These are phyloP conservation scores for Lampropteryx suffumata DNA, from an alignment of 2,888 invertebrate genomes.

Conservation along the genomic window DNA sequence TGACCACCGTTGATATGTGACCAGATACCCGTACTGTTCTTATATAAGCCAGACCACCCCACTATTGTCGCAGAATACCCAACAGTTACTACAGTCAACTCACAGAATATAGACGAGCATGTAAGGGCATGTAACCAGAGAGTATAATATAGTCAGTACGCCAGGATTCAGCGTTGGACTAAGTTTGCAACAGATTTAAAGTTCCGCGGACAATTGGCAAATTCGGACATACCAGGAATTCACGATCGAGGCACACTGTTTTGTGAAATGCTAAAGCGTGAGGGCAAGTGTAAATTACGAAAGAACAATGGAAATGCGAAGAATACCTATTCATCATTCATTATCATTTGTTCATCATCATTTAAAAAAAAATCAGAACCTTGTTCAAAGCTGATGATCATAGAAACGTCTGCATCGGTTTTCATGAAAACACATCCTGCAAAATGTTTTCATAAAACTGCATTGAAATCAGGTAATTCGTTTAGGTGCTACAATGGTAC, in stretches of 20 bases:
- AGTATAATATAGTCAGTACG: conserved; percentile 25
- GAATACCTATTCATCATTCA: no score
- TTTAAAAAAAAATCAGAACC: no score
- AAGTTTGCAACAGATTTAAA: conserved; percentile 40
- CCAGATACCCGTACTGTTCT: conserved; percentile 40
- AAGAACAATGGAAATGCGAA: not conserved
- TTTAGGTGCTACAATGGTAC: no score
- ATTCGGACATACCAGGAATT: conserved; percentile 34
- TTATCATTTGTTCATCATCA: no score
- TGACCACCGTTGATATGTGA: conserved; percentile 58
- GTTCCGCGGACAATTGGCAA: conserved; percentile 32
- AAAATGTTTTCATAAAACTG: no score
- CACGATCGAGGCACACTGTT: conserved; percentile 28
- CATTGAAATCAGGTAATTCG: no score
- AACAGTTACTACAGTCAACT: conserved; percentile 15
- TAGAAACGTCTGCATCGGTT: no score
- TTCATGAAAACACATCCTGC: no score
- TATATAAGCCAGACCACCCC: conserved; percentile 66
- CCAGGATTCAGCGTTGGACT: conserved; percentile 10
- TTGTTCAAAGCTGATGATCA: no score
- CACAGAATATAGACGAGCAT: conserved; percentile 32
- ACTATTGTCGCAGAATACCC: conserved; percentile 44
- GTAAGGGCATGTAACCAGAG: conserved; percentile 33
- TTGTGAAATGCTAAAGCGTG: conserved; percentile 31
- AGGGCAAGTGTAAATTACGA: conserved; percentile 14